Percentiles rank a stretch among this genome's conserved stretches.
Conservation (phyloP, 2,888 invertebrate species). For the Chymomyza procnemis region DNA sequence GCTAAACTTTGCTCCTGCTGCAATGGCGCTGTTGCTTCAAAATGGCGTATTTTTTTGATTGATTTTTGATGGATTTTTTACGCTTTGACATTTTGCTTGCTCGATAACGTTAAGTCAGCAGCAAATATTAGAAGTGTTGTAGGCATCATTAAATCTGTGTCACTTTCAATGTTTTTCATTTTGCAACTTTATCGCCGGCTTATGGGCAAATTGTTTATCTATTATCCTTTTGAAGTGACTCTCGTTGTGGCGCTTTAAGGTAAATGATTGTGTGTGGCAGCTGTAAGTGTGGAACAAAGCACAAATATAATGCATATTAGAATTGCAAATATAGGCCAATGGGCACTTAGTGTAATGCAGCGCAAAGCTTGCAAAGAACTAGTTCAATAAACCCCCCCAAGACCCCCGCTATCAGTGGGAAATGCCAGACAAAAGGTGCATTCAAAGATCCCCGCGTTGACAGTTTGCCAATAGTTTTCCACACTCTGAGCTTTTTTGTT, state of each 20-base stretch:
- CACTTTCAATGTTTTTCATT: background rate
- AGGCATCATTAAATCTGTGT: background rate
- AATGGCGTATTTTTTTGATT: background rate
- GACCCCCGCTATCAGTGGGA: background rate
- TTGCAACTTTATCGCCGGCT: background rate
- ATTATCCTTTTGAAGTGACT: background rate
- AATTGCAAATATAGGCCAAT: background rate
- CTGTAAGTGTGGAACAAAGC: background rate
- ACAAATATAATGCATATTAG: background rate
- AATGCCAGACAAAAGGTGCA: background rate
- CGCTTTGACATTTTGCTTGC: slow-evolving; percentile 38
- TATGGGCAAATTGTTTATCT: background rate
- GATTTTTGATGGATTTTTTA: slow-evolving; percentile 19
- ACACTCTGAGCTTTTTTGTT: slow-evolving; percentile 38
- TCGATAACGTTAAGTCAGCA: slow-evolving; percentile 3
- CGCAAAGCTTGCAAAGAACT: background rate
- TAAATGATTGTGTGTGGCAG: background rate
- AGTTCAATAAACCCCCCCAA: slow-evolving; percentile 2
- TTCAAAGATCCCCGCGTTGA: background rate
- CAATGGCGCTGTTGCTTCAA: background rate
- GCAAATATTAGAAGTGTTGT: slow-evolving; percentile 1
- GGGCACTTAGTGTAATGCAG: background rate
- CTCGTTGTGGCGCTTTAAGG: background rate
- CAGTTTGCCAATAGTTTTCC: slow-evolving; percentile 59
- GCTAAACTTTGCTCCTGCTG: background rate